Evolutionary conservation across 2,888 invertebrate genomes (phyloP).

Genomic region (Belgica antarctica): DNA sequence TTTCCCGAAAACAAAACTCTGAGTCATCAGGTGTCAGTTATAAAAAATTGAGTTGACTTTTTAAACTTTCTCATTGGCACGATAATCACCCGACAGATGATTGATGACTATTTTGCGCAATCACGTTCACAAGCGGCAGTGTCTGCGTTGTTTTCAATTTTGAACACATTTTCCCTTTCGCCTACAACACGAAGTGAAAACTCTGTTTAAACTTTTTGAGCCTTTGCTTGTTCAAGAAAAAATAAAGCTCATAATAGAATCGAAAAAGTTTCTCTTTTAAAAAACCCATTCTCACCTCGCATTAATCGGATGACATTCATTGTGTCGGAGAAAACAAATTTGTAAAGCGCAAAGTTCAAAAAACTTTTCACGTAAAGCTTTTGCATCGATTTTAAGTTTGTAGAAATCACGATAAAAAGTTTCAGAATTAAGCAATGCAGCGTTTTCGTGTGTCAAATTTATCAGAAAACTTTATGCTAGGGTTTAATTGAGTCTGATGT

Average conservation of each 20-base stretch:
- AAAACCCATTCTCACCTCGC: neutral
- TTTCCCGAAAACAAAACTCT: too few species aligned
- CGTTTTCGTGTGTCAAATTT: neutral
- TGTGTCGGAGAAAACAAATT: neutral
- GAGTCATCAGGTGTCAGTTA: too few species aligned
- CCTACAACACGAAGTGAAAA: too few species aligned
- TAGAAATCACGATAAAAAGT: neutral
- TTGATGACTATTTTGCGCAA: neutral
- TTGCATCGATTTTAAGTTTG: neutral
- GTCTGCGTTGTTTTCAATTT: too few species aligned
- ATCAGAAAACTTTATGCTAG: too few species aligned
- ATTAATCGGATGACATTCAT: conserved; percentile 1
- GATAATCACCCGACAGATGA: neutral
- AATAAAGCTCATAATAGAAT: conserved; percentile 1
- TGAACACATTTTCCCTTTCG: too few species aligned
- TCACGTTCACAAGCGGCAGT: neutral
- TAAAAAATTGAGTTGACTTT: too few species aligned
- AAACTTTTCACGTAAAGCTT: neutral
- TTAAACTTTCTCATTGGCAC: neutral
- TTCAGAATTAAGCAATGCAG: neutral
- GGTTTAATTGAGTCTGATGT: too few species aligned
- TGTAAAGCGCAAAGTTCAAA: neutral
- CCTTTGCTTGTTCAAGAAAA: too few species aligned
- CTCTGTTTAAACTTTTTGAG: too few species aligned
- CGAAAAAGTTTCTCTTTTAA: neutral